These are phyloP conservation scores for Coendou prehensilis DNA, from an alignment of 2,797 vertebrate species.

Conservation along the genomic window DNA sequence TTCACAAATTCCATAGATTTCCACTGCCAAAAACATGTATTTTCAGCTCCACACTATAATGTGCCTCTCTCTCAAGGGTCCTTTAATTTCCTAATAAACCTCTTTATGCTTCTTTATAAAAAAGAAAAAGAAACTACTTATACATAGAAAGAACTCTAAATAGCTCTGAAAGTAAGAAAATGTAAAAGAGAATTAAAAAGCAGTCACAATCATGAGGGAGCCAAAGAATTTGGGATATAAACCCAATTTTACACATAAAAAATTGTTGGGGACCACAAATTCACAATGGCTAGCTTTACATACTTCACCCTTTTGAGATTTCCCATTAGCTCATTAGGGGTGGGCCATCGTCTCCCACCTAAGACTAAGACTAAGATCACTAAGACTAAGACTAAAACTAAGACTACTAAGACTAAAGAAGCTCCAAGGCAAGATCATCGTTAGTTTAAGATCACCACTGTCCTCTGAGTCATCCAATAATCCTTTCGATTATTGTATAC, in stretches of 20 bases:
- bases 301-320: too few species aligned
- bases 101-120: background rate
- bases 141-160: background rate
- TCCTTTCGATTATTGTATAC: too few species aligned
- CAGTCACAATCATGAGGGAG: background rate
- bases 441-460: too few species aligned
- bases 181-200: background rate
- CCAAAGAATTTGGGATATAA: conserved; percentile 14
- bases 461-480: too few species aligned
- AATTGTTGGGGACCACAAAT: too few species aligned
- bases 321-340: too few species aligned
- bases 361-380: too few species aligned
- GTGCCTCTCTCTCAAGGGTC: background rate
- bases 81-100: background rate
- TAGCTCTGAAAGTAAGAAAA: conserved; percentile 45
- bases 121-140: background rate
- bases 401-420: too few species aligned
- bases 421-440: too few species aligned
- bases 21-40: background rate
- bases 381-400: too few species aligned
- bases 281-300: too few species aligned
- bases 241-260: conserved; percentile 3
- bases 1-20: background rate
- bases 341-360: too few species aligned
- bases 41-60: background rate